These are phyloP conservation scores for Petroica traversi DNA, from an alignment of 2,113 vertebrate genomes.

Conservation along the genomic window DNA sequence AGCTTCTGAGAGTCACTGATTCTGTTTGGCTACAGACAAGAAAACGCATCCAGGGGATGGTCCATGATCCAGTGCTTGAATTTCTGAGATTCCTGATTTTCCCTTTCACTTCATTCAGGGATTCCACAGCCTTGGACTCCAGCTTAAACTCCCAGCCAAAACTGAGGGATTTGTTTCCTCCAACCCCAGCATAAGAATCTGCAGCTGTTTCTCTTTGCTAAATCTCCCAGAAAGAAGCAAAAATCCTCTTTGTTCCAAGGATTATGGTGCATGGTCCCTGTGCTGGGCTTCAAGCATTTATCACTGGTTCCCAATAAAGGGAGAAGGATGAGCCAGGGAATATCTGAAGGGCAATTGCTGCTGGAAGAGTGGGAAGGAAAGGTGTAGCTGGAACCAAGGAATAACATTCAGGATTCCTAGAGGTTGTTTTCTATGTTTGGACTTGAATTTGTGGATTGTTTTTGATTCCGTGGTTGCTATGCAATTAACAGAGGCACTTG, in stretches of 20 bases:
- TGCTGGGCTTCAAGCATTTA: neutral
- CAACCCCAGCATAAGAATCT: neutral
- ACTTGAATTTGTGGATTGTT: neutral
- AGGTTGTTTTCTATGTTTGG: neutral
- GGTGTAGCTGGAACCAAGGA: neutral
- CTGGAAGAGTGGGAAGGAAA: neutral
- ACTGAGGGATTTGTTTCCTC: neutral
- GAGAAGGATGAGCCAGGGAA: neutral
- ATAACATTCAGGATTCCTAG: neutral
- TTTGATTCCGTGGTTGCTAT: neutral
- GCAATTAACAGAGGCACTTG: neutral
- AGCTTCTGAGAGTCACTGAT: neutral
- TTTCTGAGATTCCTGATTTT: neutral
- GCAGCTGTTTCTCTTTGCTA: neutral
- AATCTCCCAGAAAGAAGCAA: neutral
- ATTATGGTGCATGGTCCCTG: neutral
- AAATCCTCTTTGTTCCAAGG: neutral
- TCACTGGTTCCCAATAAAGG: neutral
- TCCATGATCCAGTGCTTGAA: neutral
- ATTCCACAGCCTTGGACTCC: neutral
- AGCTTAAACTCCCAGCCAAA: neutral
- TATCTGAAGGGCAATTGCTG: neutral
- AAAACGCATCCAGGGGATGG: neutral
- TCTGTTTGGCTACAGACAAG: neutral
- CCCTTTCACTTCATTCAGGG: neutral